Percentiles rank a stretch among this genome's conserved stretches.
These are phyloP conservation scores for Ranitomeya variabilis DNA, from an alignment of 2,113 vertebrate genomes.

Conservation along the genomic window DNA sequence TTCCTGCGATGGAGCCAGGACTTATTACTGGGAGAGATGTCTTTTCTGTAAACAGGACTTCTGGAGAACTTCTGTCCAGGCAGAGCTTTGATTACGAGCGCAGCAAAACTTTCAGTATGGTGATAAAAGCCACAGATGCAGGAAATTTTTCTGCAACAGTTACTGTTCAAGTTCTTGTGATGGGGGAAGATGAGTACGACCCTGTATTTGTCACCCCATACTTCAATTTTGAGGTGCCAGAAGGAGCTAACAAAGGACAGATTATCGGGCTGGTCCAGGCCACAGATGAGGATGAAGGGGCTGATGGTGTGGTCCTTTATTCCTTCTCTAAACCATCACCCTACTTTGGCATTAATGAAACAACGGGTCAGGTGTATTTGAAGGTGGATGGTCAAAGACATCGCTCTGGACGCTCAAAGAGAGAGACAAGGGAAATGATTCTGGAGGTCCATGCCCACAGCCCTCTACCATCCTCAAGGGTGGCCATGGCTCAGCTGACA, in stretches of 20 bases:
- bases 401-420: constrained; percentile 72
- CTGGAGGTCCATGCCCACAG: constrained; percentile 89
- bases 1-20: constrained; percentile 67
- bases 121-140: constrained; percentile 82
- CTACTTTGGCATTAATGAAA: constrained; percentile 92
- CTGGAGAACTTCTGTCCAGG: constrained; percentile 84
- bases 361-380: constrained; percentile 85
- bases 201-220: constrained; percentile 84
- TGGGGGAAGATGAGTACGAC: constrained; percentile 93
- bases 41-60: constrained; percentile 81
- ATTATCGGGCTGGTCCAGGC: constrained; percentile 89
- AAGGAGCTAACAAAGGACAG: constrained; percentile 86
- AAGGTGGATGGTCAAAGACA: constrained; percentile 84
- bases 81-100: constrained; percentile 91
- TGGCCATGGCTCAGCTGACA: constrained; percentile 77
- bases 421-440: constrained; percentile 84
- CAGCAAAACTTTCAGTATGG: constrained; percentile 83
- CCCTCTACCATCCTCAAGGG: constrained; percentile 85
- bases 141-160: constrained; percentile 92
- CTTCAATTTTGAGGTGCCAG: constrained; percentile 90
- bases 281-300: constrained; percentile 89
- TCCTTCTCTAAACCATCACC: constrained; percentile 80
- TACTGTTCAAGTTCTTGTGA: constrained; percentile 89
- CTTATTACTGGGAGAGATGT: constrained; percentile 68
- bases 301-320: constrained; percentile 90